These are phyloP conservation scores for Coregonus clupeaformis DNA, from an alignment of 2,113 vertebrate species.

Conservation along the genomic window DNA sequence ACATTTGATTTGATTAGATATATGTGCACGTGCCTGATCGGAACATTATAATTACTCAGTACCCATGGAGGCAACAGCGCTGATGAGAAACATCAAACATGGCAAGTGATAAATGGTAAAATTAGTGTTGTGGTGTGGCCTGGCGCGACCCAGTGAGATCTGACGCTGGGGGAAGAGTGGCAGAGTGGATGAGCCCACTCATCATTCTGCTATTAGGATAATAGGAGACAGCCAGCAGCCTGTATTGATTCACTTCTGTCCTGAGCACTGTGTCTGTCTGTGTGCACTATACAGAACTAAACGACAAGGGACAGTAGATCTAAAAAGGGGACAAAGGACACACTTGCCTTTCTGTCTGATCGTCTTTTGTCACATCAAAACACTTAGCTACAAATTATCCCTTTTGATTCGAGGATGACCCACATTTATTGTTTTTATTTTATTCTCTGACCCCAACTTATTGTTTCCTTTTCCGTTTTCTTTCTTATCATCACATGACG, in stretches of 20 bases:
- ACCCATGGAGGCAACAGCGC: not conserved
- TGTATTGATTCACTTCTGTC: conserved; percentile 53
- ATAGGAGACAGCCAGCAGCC: conserved; percentile 49
- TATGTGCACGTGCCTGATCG: too few relatives aligned
- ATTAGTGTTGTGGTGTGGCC: conserved; percentile 16
- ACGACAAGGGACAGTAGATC: not conserved
- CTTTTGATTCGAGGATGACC: not conserved
- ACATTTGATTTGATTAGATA: too few relatives aligned
- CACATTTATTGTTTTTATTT: not conserved
- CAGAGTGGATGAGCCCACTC: conserved; percentile 36
- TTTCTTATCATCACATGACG: not conserved
- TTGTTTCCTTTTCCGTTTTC: not conserved
- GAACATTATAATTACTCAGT: conserved; percentile 13
- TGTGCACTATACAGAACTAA: conserved; percentile 18
- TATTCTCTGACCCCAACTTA: not conserved
- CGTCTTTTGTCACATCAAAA: conserved; percentile 15
- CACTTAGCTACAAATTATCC: conserved; percentile 18
- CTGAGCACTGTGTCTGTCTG: conserved; percentile 15
- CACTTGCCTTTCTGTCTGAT: not conserved
- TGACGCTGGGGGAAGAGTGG: conserved; percentile 27
- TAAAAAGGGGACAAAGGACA: conserved; percentile 8
- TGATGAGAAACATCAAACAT: not conserved
- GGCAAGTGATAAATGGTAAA: conserved; percentile 49
- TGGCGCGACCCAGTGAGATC: conserved; percentile 10
- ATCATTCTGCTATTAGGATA: conserved; percentile 17